These are phyloP conservation scores for Cossypha niveicapilla DNA, from an alignment of 2,797 vertebrate genomes.

Conservation along the genomic window DNA sequence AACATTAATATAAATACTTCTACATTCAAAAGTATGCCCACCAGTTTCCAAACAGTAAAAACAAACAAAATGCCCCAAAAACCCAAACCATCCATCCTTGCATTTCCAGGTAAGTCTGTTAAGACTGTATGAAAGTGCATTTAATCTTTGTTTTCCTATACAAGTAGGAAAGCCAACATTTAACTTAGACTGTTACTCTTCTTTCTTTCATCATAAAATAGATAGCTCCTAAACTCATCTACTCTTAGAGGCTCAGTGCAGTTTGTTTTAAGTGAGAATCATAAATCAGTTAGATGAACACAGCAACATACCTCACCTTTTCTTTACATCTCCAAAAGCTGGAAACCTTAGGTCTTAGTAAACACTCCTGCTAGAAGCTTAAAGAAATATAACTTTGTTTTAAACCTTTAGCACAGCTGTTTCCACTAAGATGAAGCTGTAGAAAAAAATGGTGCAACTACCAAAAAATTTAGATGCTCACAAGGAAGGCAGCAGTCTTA, in stretches of 20 bases:
- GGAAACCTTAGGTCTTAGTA: neutral
- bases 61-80: accelerated
- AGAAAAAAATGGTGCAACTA: neutral
- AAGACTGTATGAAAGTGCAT: neutral
- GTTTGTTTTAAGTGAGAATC: neutral
- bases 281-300: neutral
- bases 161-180: neutral
- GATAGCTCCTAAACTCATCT: neutral
- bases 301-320: neutral
- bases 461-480: neutral
- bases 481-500: neutral
- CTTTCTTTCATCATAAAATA: neutral
- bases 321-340: neutral
- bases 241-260: accelerated
- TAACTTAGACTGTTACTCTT: neutral
- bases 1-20: neutral
- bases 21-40: neutral
- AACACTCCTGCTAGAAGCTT: neutral
- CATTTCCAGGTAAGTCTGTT: neutral
- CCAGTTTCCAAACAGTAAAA: neutral
- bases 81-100: neutral
- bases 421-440: neutral
- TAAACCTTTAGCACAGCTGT: neutral
- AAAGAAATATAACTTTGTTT: neutral
- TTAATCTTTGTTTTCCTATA: neutral